Conservation (phyloP, 2,113 vertebrate species). For the Brachypteracias leptosomus region DNA sequence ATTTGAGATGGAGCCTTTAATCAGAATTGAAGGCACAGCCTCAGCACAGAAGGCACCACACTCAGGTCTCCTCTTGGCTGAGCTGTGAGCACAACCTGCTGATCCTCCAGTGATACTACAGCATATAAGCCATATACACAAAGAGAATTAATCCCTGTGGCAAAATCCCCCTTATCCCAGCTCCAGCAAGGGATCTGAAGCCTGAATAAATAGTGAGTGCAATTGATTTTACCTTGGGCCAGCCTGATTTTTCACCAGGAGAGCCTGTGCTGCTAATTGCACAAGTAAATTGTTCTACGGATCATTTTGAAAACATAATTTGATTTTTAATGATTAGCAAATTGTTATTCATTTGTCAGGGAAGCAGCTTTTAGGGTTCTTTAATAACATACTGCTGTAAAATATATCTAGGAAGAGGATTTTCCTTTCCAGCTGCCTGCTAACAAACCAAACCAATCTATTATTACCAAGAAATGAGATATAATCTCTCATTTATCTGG, state of each 20-base stretch:
- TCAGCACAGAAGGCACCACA: neutral
- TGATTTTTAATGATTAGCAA: neutral
- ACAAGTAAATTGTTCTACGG: neutral
- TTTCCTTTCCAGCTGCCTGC: neutral
- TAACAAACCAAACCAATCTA: neutral
- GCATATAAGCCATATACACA: rapidly evolving
- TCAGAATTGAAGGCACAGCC: neutral
- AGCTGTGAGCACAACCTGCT: neutral
- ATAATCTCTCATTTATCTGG: rapidly evolving
- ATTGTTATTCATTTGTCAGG: neutral
- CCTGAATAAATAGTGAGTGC: neutral
- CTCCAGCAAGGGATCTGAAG: rapidly evolving
- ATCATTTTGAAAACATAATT: neutral
- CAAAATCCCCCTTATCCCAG: neutral
- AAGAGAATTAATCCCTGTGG: rapidly evolving
- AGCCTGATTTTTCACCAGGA: neutral
- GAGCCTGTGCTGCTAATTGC: neutral
- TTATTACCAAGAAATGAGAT: neutral
- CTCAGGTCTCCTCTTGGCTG: neutral
- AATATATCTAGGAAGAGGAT: neutral
- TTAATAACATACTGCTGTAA: neutral
- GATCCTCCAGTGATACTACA: neutral
- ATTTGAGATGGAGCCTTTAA: neutral
- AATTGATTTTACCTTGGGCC: rapidly evolving
- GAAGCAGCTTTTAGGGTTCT: neutral